Conservation (phyloP, 2,888 invertebrate genomes). For the Drosophila subquinaria region DNA sequence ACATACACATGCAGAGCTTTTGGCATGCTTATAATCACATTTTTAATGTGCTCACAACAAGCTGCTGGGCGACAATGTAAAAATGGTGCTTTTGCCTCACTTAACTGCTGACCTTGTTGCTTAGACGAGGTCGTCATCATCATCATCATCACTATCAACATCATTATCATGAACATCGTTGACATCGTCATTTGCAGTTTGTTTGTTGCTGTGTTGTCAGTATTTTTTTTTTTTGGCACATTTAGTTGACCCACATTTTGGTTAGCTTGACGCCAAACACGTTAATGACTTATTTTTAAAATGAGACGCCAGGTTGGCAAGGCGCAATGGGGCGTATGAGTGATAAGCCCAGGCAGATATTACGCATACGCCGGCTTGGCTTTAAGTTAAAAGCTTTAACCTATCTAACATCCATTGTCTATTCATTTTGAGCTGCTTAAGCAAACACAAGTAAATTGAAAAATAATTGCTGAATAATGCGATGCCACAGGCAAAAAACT, state of each 20-base stretch:
- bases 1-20: constrained; percentile 12
- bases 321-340: constrained; percentile 38
- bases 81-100: constrained; percentile 31
- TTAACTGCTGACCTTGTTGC: constrained; percentile 67
- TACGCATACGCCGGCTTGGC: constrained; percentile 41
- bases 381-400: background rate
- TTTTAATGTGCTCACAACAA: constrained; percentile 64
- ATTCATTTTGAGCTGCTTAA: constrained; percentile 37
- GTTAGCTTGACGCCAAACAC: constrained; percentile 21
- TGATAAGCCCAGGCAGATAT: constrained; percentile 40
- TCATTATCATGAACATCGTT: background rate
- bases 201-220: constrained; percentile 22
- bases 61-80: constrained; percentile 37
- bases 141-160: constrained; percentile 8
- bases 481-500: constrained; percentile 21
- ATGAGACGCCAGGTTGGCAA: constrained; percentile 23
- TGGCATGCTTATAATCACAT: constrained; percentile 68
- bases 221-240: constrained; percentile 3
- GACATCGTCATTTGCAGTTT: constrained; percentile 1
- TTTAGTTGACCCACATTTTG: constrained; percentile 63
- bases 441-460: constrained; percentile 68
- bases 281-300: constrained; percentile 53
- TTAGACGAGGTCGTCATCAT: constrained; percentile 57
- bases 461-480: constrained; percentile 70
- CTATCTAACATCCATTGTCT: constrained; percentile 30